phyloP scores from a whole-genome alignment of 2,113 vertebrate genomes.

The Oreochromis niloticus region DNA sequence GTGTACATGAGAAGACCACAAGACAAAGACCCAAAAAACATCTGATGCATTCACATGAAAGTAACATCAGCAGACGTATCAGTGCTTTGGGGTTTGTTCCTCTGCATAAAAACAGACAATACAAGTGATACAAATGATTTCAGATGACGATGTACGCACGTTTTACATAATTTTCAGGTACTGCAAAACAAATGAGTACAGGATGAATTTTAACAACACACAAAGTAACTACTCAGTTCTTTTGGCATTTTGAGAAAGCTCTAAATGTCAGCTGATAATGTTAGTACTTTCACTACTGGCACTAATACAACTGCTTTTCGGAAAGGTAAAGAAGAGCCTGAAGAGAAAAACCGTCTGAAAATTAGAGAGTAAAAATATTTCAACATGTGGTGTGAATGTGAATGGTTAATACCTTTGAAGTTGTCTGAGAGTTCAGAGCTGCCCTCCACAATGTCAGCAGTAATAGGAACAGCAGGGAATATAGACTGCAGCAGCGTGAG shows the following conservation, averaged over 20 bases:
- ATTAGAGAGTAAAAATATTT: neutral
- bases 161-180: neutral
- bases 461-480: slow-evolving; percentile 70
- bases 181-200: neutral
- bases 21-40: neutral
- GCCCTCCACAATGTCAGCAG: slow-evolving; percentile 79
- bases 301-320: neutral
- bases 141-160: neutral
- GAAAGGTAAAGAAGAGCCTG: neutral
- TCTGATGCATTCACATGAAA: neutral
- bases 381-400: neutral
- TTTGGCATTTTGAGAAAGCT: neutral
- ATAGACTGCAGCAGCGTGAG: slow-evolving; percentile 73
- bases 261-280: neutral
- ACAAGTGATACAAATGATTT: neutral
- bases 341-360: neutral
- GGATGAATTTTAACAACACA: neutral
- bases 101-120: neutral
- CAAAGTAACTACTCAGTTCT: neutral
- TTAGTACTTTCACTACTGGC: neutral
- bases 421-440: slow-evolving; percentile 72
- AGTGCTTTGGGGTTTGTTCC: neutral
- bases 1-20: neutral
- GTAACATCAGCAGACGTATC: neutral
- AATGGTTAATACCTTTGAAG: slow-evolving; percentile 78